Evolutionary conservation across 2,797 vertebrate genomes (phyloP).

Genomic region (Remorina albescens): DNA sequence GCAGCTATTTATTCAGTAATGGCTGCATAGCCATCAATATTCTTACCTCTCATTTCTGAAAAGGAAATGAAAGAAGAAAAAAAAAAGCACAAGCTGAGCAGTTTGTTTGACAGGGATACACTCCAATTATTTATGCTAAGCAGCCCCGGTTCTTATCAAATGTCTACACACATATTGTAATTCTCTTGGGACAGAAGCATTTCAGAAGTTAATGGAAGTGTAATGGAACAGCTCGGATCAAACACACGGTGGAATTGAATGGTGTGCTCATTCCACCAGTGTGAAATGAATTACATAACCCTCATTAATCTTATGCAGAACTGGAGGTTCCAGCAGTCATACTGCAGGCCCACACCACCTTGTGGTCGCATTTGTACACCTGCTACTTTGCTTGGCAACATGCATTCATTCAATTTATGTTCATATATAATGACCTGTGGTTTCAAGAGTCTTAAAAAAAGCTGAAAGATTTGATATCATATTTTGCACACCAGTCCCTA

Average conservation of each 20-base stretch:
- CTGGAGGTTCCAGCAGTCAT: slow-evolving; percentile 6
- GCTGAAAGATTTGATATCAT: not conserved
- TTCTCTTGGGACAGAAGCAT: not conserved
- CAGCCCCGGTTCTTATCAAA: not conserved
- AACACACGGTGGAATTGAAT: slow-evolving; percentile 1
- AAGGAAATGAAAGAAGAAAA: not conserved
- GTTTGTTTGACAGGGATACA: not conserved
- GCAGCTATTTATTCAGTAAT: not conserved
- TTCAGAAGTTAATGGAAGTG: not conserved
- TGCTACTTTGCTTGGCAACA: not conserved
- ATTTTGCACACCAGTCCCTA: not conserved
- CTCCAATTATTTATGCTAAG: not conserved
- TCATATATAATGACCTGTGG: not conserved
- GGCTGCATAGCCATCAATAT: not conserved
- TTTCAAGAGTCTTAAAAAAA: not conserved
- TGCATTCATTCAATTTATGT: not conserved
- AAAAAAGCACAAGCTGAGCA: not conserved
- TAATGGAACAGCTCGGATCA: slow-evolving; percentile 7
- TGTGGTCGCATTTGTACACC: slow-evolving; percentile 63
- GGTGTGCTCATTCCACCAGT: not conserved
- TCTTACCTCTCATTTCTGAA: not conserved
- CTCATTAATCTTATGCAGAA: slow-evolving; percentile 17
- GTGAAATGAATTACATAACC: slow-evolving; percentile 54
- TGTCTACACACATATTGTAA: not conserved
- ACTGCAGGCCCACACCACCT: slow-evolving; percentile 68